Evolutionary conservation across 2,888 invertebrate species (phyloP).

Genomic region (Himalopsyche tibetana): DNA sequence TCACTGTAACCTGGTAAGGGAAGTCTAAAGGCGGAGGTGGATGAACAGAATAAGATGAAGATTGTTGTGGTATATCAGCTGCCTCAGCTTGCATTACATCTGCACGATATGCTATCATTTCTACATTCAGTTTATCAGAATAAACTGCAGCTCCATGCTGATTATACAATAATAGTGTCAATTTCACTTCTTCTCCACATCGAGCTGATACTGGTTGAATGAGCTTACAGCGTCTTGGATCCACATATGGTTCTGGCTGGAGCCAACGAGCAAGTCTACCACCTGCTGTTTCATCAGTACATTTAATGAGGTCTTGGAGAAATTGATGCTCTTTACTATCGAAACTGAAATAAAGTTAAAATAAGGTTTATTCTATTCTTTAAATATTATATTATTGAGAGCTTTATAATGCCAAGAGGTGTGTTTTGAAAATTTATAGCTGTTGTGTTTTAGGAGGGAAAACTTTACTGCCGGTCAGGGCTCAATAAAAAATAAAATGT

Average conservation of each 20-base stretch:
- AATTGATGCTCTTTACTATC: slow-evolving; percentile 89
- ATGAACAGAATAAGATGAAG: slow-evolving; percentile 48
- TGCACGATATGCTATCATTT: slow-evolving; percentile 69
- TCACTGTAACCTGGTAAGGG: slow-evolving; percentile 89
- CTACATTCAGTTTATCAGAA: slow-evolving; percentile 89
- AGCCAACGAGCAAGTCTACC: slow-evolving; percentile 96
- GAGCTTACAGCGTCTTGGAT: slow-evolving; percentile 91
- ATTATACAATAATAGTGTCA: slow-evolving; percentile 89
- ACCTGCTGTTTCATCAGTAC: slow-evolving; percentile 90
- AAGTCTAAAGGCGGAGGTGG: slow-evolving; percentile 80
- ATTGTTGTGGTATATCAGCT: not conserved
- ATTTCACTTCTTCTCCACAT: slow-evolving; percentile 80
- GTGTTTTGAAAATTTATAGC: too few relatives aligned
- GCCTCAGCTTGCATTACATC: not conserved
- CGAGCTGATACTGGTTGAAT: slow-evolving; percentile 84
- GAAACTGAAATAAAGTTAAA: slow-evolving; percentile 22
- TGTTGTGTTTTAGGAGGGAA: too few relatives aligned
- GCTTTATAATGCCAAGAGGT: too few relatives aligned
- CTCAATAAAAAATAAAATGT: too few relatives aligned
- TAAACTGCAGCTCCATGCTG: slow-evolving; percentile 94
- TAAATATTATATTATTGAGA: too few relatives aligned
- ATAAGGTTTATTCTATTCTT: not conserved
- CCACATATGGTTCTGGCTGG: slow-evolving; percentile 94
- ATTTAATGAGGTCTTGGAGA: slow-evolving; percentile 93
- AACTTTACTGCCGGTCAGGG: too few relatives aligned